A percentile compares a stretch with the other conserved stretches of the same genome.
phyloP scores from a whole-genome alignment of 2,113 vertebrate genomes.

The Patagioenas fasciata region DNA sequence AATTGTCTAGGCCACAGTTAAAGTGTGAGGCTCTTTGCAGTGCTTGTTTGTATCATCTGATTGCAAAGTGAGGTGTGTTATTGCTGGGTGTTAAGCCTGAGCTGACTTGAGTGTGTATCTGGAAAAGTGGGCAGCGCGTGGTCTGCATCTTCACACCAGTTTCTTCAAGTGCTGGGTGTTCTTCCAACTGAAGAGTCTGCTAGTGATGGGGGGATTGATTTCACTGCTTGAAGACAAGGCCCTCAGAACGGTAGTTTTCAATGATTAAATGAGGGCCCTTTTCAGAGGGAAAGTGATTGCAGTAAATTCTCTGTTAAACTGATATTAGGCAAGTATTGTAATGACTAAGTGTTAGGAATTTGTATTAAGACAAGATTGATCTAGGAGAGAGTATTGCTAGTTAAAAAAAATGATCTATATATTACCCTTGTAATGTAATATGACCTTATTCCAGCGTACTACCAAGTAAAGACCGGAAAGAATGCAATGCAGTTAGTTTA shows the following conservation, averaged over 20 bases:
- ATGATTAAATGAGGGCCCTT: conserved; percentile 28
- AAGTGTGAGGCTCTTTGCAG: neutral
- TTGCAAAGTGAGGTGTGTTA: neutral
- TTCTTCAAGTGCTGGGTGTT: conserved; percentile 3
- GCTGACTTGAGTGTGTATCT: neutral
- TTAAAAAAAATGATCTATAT: neutral
- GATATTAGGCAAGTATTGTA: neutral
- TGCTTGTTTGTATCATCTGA: neutral
- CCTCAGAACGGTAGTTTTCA: neutral
- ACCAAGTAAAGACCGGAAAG: neutral
- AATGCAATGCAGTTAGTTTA: conserved; percentile 8
- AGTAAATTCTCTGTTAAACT: conserved; percentile 14
- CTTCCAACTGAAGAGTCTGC: conserved; percentile 18
- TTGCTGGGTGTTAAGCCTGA: neutral
- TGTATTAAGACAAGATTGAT: neutral
- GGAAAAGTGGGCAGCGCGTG: neutral
- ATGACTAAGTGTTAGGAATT: neutral
- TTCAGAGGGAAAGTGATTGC: conserved; percentile 2
- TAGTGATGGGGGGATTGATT: conserved; percentile 7
- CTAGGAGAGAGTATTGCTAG: neutral
- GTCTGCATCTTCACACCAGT: neutral
- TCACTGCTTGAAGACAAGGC: conserved; percentile 13
- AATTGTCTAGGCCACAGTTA: neutral
- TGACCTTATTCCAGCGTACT: neutral
- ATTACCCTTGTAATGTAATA: neutral